Conservation (phyloP, 2,113 vertebrate genomes). For the Hippocampus guttulatus region DNA sequence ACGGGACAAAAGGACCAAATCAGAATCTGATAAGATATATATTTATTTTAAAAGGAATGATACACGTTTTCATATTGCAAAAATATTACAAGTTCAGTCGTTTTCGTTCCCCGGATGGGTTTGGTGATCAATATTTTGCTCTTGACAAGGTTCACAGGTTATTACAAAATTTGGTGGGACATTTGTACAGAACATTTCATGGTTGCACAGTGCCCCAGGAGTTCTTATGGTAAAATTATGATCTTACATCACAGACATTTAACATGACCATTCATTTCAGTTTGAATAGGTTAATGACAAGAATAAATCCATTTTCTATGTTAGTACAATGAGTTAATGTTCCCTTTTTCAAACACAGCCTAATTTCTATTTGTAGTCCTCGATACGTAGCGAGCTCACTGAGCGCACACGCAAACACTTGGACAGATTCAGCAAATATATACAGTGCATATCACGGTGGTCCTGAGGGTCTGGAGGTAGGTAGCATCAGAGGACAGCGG, state of each 20-base stretch:
- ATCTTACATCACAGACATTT: conserved; percentile 23
- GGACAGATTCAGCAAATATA: conserved; percentile 26
- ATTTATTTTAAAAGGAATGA: conserved; percentile 4
- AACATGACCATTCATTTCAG: conserved; percentile 10
- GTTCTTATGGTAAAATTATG: conserved; percentile 14
- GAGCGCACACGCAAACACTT: conserved; percentile 17
- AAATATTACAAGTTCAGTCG: conserved; percentile 23
- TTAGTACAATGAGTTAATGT: conserved; percentile 23
- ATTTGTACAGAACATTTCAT: conserved; percentile 17
- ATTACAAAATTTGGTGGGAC: conserved; percentile 30
- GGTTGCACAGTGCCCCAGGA: conserved; percentile 6
- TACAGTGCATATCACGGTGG: conserved; percentile 46
- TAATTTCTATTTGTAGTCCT: conserved; percentile 24
- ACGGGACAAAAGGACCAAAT: background rate
- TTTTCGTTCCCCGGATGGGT: background rate
- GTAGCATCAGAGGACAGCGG: conserved; percentile 30
- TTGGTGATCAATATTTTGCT: conserved; percentile 14
- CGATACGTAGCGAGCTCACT: conserved; percentile 10
- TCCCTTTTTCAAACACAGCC: conserved; percentile 14
- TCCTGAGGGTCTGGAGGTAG: conserved; percentile 70
- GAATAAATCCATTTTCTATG: conserved; percentile 3
- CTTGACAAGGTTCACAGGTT: conserved; percentile 19
- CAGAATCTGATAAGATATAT: background rate
- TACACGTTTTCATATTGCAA: conserved; percentile 2
- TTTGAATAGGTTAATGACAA: conserved; percentile 16